A percentile compares a stretch with the other conserved stretches of the same genome.
Evolutionary conservation across 2,797 vertebrate species (phyloP).

Genomic region (Miichthys miiuy): DNA sequence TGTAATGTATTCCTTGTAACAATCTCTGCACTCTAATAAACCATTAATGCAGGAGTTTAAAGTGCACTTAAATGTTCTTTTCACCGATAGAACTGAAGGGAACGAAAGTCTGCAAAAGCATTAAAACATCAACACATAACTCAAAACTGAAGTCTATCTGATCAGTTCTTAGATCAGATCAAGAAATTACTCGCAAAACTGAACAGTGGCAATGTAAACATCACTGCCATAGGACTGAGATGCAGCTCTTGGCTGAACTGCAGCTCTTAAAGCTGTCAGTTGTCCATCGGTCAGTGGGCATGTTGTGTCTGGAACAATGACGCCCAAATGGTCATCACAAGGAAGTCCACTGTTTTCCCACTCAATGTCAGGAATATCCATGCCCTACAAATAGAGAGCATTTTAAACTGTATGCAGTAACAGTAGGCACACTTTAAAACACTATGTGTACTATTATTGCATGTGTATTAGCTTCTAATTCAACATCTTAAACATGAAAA

Average conservation of each 20-base stretch:
- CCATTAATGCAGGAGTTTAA: slow-evolving; percentile 1
- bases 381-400: slow-evolving; percentile 15
- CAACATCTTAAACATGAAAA: not conserved
- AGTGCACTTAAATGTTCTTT: not conserved
- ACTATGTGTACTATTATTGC: too few species aligned
- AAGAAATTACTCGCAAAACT: slow-evolving; percentile 27
- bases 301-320: slow-evolving; percentile 3
- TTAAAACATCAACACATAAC: not conserved
- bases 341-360: slow-evolving; percentile 12
- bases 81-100: not conserved
- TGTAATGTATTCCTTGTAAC: not conserved
- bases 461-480: too few species aligned
- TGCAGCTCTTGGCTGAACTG: slow-evolving; percentile 15
- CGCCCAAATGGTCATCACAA: not conserved
- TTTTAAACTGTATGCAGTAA: too few species aligned
- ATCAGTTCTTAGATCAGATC: not conserved
- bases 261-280: slow-evolving; percentile 16
- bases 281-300: slow-evolving; percentile 28
- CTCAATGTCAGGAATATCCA: slow-evolving; percentile 15
- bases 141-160: not conserved
- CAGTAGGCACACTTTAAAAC: too few species aligned
- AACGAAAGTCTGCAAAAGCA: not conserved
- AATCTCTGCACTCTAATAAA: not conserved
- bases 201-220: slow-evolving; percentile 23
- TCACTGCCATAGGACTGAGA: slow-evolving; percentile 6